Base-by-base conservation (phyloP, 2,888 invertebrate species). In the Oscheius onirici region DNA sequence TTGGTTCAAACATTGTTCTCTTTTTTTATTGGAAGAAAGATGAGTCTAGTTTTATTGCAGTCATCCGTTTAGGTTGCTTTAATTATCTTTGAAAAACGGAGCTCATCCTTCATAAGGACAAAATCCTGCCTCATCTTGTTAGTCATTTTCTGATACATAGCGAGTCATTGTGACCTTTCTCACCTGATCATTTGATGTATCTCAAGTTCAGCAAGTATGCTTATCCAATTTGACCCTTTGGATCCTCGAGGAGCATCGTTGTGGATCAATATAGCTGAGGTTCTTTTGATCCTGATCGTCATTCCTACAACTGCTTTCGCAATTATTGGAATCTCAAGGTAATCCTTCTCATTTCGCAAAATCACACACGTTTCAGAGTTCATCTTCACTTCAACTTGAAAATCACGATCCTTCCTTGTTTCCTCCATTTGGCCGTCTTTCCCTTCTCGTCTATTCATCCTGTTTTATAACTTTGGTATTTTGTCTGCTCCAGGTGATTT, bases 341-440 rank as follows among this genome's bases (percentile, higher is more conserved):
- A 28, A 3, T 46, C 46, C n/a, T 10, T 10, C 13, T 46, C 46
- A 46, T n/a, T n/a, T n/a, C n/a, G n/a, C n/a, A n/a, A n/a, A n/a
- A n/a, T n/a, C n/a, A n/a, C n/a, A n/a, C n/a, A 46, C 46, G 46
- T 55, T 63, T 63, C 34, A 63, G 61, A 22, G 46, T 44, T 20
- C 20, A 44, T 24, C 61, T 44, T 10, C 61, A 63, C 46, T 28
- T n/a, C n/a, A 34, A 34, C 34, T 6, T 6, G 3, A 34, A 6
- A 34, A 6, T 34, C 34, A 34, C 5, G 34, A 34, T 34, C 34
- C 34, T 8, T 34, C 34, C 34, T 34, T 46, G 26, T 20, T 63
- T 63, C 17, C 10, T 63, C 26, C 46, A 49, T 49, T 20, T 63
- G 1, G 15, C 49, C 20, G 8, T 63, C 5, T 49, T 63, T 63